Evolutionary conservation across 2,797 vertebrate species (phyloP).

Genomic region (Sebastes hubbsi): DNA sequence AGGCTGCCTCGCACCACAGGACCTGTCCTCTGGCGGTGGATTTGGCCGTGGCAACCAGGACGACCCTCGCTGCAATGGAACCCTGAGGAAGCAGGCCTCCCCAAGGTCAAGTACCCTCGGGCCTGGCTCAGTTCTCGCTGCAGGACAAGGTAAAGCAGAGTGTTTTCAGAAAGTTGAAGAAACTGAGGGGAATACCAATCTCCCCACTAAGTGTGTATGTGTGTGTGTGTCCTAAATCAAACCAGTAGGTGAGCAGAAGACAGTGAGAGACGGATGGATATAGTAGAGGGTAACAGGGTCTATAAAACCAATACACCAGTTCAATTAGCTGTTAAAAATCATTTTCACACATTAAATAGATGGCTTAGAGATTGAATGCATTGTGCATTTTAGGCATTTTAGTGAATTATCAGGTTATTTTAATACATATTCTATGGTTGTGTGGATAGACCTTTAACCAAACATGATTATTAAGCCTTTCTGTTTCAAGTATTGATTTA

Average conservation of each 20-base stretch:
- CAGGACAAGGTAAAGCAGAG: constrained; percentile 66
- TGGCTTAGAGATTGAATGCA: not conserved
- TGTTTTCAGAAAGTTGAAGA: not conserved
- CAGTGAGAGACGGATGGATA: not conserved
- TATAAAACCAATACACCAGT: not conserved
- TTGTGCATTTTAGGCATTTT: not conserved
- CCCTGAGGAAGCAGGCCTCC: constrained; percentile 88
- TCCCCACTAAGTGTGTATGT: not conserved
- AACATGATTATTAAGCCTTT: not conserved
- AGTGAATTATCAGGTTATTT: not conserved
- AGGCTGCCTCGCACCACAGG: constrained; percentile 85
- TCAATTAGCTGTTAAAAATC: not conserved
- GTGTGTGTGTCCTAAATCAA: not conserved
- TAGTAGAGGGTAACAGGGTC: not conserved
- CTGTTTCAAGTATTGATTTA: not conserved
- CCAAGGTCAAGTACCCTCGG: constrained; percentile 70
- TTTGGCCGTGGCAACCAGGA: constrained; percentile 79
- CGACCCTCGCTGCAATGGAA: constrained; percentile 93
- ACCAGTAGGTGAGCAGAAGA: not conserved
- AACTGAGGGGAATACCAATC: not conserved
- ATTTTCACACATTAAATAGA: not conserved
- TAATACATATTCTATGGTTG: not conserved
- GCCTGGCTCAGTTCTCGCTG: constrained; percentile 48
- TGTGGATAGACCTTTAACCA: not conserved
- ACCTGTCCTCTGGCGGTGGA: constrained; percentile 81